These are phyloP conservation scores for Drosophila saltans DNA, from an alignment of 1,140 invertebrate genomes.

Conservation along the genomic window DNA sequence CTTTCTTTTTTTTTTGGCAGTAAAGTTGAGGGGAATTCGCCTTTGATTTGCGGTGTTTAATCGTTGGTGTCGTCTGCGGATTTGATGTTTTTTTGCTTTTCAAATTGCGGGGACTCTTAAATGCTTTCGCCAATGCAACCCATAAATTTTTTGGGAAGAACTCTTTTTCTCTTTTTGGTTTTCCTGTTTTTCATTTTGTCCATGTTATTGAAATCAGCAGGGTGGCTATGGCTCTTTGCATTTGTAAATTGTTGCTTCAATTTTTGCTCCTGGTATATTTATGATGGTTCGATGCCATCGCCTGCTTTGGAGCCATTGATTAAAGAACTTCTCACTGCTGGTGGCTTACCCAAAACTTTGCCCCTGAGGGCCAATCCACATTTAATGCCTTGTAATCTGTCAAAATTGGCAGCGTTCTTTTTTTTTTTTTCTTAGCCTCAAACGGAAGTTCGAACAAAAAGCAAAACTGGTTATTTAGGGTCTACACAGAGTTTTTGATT, in stretches of 20 bases:
- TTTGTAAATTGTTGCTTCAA: conserved; percentile 28
- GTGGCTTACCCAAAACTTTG: conserved; percentile 55
- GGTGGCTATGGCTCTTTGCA: conserved; percentile 48
- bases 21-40: not conserved
- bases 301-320: conserved; percentile 62
- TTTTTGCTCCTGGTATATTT: conserved; percentile 39
- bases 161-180: conserved; percentile 17
- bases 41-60: conserved; percentile 75
- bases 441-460: conserved; percentile 70
- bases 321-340: conserved; percentile 47
- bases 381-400: conserved; percentile 75
- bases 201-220: conserved; percentile 76
- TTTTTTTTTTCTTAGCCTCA: conserved; percentile 17
- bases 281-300: conserved; percentile 63
- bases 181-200: conserved; percentile 2
- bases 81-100: conserved; percentile 30
- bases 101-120: conserved; percentile 53
- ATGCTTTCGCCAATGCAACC: conserved; percentile 50
- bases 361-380: conserved; percentile 21
- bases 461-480: conserved; percentile 73
- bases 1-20: not conserved
- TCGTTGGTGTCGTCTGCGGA: conserved; percentile 71
- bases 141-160: conserved; percentile 57
- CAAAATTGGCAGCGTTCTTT: conserved; percentile 69
- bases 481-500: conserved; percentile 28